These are phyloP conservation scores for Theretra japonica DNA, from an alignment of 2,888 invertebrate species.

Conservation along the genomic window DNA sequence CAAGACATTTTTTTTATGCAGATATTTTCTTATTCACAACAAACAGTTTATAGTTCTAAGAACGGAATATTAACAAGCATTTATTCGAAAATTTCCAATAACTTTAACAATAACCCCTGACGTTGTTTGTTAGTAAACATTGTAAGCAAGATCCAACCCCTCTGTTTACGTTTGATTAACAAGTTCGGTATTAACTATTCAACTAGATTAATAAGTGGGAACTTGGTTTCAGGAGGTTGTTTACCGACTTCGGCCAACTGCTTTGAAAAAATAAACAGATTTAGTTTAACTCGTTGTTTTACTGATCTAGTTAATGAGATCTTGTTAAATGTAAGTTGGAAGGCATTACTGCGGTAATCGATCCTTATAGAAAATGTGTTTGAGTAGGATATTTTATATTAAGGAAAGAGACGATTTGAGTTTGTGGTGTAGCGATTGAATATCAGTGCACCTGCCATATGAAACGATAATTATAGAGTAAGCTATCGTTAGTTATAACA, in stretches of 20 bases:
- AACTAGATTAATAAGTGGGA: constrained; percentile 19
- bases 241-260: neutral
- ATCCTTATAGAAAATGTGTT: too few species aligned
- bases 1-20: too few species aligned
- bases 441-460: too few species aligned
- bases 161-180: constrained; percentile 19
- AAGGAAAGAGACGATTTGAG: too few species aligned
- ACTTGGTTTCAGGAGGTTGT: constrained; percentile 3
- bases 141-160: neutral
- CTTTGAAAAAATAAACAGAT: constrained; percentile 12
- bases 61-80: too few species aligned
- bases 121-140: neutral
- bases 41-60: too few species aligned
- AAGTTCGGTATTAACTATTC: constrained; percentile 12
- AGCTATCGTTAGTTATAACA: too few species aligned
- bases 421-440: too few species aligned
- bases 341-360: too few species aligned
- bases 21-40: too few species aligned
- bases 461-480: too few species aligned
- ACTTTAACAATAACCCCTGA: neutral
- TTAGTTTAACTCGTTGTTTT: neutral
- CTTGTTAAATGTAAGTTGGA: neutral
- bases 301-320: neutral
- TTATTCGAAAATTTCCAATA: neutral
- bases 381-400: too few species aligned